phyloP scores from a whole-genome alignment of 2,113 vertebrate genomes.

The Pygoscelis adeliae region DNA sequence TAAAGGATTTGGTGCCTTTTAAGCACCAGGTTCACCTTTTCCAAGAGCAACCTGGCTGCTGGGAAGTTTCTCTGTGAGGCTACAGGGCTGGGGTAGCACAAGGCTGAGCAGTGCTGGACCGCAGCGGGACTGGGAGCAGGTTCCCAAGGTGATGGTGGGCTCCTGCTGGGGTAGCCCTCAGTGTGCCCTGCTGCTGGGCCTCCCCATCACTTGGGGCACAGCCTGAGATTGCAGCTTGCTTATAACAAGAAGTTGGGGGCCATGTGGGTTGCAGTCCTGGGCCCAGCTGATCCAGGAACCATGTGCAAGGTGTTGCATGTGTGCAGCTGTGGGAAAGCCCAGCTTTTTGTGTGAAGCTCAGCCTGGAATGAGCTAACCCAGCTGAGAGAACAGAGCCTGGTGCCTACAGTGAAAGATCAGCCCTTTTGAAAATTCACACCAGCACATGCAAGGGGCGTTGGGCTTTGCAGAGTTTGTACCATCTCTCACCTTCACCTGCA shows the following conservation, averaged over 20 bases:
- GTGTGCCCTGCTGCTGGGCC: fast-evolving
- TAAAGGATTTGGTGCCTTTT: conserved; percentile 40
- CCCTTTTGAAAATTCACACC: too few species aligned
- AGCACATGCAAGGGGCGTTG: background rate
- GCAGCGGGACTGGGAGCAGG: background rate
- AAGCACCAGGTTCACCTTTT: background rate
- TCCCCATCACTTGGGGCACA: fast-evolving
- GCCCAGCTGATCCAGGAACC: background rate
- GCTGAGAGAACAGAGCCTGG: background rate
- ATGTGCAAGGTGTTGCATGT: background rate
- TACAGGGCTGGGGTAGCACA: background rate
- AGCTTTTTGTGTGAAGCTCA: background rate
- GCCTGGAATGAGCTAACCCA: background rate
- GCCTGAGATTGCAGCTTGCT: background rate
- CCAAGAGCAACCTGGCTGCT: background rate
- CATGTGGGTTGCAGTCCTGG: fast-evolving
- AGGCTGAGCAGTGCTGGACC: background rate
- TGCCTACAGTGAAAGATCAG: background rate
- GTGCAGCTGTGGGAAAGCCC: background rate
- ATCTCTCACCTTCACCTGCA: background rate
- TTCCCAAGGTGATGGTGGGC: background rate
- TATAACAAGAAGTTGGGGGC: background rate
- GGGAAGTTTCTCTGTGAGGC: background rate
- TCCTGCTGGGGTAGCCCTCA: background rate
- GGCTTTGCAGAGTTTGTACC: background rate